phyloP scores from a whole-genome alignment of 2,113 vertebrate species.

The Podarcis cretensis region DNA sequence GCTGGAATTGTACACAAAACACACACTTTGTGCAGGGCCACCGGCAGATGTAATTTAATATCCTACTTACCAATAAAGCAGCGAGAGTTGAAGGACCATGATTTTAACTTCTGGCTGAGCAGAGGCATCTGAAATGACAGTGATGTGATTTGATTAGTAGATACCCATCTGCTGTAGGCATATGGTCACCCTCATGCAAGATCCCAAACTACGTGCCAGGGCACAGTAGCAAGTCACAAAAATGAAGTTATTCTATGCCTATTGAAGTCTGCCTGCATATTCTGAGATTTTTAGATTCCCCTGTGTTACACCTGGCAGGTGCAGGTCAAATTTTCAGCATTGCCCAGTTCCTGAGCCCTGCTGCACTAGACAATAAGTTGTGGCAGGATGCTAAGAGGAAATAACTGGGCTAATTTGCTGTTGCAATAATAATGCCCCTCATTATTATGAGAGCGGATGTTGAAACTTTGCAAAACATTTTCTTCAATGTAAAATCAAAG shows the following conservation, averaged over 20 bases:
- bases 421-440: too few species aligned
- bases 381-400: too few species aligned
- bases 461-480: too few species aligned
- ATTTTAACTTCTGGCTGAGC: conserved; percentile 21
- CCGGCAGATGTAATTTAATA: background rate
- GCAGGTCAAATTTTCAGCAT: background rate
- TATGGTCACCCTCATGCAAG: background rate
- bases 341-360: background rate
- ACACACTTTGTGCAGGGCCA: rapidly evolving
- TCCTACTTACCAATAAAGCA: conserved; percentile 19
- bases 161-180: background rate
- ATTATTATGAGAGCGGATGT: too few species aligned
- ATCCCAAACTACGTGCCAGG: too few species aligned
- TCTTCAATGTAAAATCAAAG: too few species aligned
- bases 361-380: too few species aligned
- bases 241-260: background rate
- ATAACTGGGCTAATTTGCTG: too few species aligned
- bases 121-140: background rate
- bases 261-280: background rate
- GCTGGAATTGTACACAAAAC: conserved; percentile 13
- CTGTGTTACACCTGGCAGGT: background rate
- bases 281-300: background rate
- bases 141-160: background rate
- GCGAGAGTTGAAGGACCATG: background rate
- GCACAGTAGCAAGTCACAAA: background rate